These are phyloP conservation scores for Epinephelus coioides DNA, from an alignment of 2,797 vertebrate genomes.

Conservation along the genomic window DNA sequence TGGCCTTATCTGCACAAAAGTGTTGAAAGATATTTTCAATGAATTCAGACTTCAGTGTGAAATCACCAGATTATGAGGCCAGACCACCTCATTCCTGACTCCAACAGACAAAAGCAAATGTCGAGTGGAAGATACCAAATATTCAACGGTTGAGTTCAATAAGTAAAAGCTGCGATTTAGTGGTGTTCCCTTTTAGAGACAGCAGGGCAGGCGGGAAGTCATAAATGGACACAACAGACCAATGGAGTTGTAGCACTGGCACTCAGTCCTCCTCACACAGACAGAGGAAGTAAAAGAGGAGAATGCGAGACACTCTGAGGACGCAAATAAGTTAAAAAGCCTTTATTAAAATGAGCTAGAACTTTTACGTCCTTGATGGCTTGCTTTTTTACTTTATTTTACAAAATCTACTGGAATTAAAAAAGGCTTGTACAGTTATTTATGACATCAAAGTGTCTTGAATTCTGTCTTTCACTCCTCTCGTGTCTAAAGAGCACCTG, in stretches of 20 bases:
- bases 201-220: conserved; percentile 12
- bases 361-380: conserved; percentile 8
- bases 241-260: conserved; percentile 1
- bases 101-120: conserved; percentile 5
- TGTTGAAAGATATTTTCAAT: conserved; percentile 1
- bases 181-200: conserved; percentile 23
- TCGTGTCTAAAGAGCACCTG: neutral
- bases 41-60: conserved; percentile 17
- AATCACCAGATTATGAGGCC: conserved; percentile 16
- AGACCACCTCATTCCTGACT: conserved; percentile 3
- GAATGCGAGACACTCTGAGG: conserved; percentile 23
- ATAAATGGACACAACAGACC: conserved; percentile 10
- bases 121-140: conserved; percentile 22
- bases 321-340: conserved; percentile 36
- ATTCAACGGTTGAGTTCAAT: conserved; percentile 2
- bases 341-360: conserved; percentile 2
- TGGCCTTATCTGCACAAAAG: neutral
- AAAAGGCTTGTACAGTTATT: conserved; percentile 29
- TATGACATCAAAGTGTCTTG: conserved; percentile 21
- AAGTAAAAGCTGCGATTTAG: conserved; percentile 34
- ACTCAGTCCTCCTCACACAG: neutral
- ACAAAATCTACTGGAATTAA: conserved; percentile 24
- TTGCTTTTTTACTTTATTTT: neutral
- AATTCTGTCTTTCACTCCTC: conserved; percentile 6
- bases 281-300: conserved; percentile 14